These are phyloP conservation scores for Glossophaga mutica DNA, from an alignment of 2,797 vertebrate genomes.

Conservation along the genomic window DNA sequence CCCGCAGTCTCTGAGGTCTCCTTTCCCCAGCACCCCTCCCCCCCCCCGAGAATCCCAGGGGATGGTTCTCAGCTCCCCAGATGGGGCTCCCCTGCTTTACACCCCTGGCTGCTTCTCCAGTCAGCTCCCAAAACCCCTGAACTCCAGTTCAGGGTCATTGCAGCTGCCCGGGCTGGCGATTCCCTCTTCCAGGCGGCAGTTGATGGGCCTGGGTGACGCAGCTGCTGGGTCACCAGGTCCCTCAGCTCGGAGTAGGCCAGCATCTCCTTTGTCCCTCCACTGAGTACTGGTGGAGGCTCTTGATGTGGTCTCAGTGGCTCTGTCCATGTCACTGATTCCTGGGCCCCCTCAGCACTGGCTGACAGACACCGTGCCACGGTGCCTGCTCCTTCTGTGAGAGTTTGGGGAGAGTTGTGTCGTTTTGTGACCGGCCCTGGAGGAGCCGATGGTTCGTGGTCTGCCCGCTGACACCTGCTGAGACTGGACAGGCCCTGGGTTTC, in stretches of 20 bases:
- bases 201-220: constrained; percentile 79
- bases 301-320: constrained; percentile 83
- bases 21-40: not conserved
- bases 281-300: constrained; percentile 82
- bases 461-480: not conserved
- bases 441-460: not conserved
- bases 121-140: not conserved
- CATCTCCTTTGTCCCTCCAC: constrained; percentile 80
- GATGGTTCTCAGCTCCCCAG: not conserved
- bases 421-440: not conserved
- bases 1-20: not conserved
- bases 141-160: not conserved
- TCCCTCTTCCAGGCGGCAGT: not conserved
- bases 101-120: not conserved
- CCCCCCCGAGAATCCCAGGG: not conserved
- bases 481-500: not conserved
- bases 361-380: not conserved
- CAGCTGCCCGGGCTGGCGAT: not conserved
- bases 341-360: constrained; percentile 49
- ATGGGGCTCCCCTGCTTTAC: not conserved
- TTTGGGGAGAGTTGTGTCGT: not conserved
- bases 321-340: constrained; percentile 81
- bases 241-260: constrained; percentile 79
- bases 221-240: constrained; percentile 81
- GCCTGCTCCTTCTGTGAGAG: not conserved